Percentiles rank a stretch among this genome's conserved stretches.
These are phyloP conservation scores for Octomys mimax DNA, from an alignment of 2,797 vertebrate genomes.

Conservation along the genomic window DNA sequence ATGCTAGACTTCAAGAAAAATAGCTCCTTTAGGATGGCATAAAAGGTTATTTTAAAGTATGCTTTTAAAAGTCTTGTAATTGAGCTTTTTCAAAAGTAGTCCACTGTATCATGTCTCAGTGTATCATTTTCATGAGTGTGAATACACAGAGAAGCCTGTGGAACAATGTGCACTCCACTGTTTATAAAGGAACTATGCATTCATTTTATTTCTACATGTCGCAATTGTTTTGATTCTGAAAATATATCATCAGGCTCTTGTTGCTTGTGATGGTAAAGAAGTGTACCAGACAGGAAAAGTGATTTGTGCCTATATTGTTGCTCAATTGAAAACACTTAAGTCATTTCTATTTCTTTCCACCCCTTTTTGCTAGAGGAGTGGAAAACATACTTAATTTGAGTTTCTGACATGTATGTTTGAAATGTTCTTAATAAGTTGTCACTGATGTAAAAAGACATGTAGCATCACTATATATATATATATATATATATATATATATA, in stretches of 20 bases:
- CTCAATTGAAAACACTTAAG: not conserved
- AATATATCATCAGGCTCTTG: not conserved
- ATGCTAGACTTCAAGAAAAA: not conserved
- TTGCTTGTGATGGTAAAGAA: not conserved
- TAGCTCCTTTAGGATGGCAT: not conserved
- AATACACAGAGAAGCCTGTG: not conserved
- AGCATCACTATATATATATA: not conserved
- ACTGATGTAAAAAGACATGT: not conserved
- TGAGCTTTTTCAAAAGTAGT: conserved; percentile 14
- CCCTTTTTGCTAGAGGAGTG: not conserved
- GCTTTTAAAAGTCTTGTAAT: not conserved
- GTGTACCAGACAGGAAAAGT: not conserved
- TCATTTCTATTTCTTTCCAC: not conserved
- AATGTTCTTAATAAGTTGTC: not conserved
- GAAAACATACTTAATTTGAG: not conserved
- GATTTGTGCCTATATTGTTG: not conserved
- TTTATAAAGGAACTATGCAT: not conserved
- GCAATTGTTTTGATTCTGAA: not conserved
- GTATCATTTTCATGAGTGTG: not conserved
- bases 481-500: not conserved
- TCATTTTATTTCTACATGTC: not conserved
- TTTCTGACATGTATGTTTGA: not conserved
- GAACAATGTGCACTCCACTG: not conserved
- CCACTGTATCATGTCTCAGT: not conserved
- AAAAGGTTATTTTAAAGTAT: not conserved